Evolutionary conservation across 2,113 vertebrate genomes (phyloP).

Genomic region (Chaetorhynchus papuensis): DNA sequence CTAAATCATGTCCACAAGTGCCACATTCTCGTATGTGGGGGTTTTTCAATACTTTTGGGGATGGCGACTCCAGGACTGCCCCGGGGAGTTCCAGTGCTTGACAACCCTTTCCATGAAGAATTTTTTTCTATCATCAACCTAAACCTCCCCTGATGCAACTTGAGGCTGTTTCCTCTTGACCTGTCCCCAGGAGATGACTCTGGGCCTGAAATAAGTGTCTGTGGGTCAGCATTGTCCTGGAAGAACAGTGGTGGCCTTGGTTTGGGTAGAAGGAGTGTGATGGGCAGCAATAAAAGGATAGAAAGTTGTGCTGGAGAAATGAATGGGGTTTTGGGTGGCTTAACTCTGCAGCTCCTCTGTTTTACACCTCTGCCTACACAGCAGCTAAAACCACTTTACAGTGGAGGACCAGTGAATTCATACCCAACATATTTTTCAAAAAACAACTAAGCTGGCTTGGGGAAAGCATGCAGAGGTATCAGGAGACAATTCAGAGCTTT

Average conservation of each 20-base stretch:
- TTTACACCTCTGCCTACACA: not conserved
- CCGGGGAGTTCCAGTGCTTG: not conserved
- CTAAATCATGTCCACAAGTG: rapidly evolving
- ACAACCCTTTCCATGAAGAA: too few relatives aligned
- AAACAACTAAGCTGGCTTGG: not conserved
- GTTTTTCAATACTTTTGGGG: too few relatives aligned
- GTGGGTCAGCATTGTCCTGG: not conserved
- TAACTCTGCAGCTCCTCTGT: not conserved
- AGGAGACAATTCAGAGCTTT: not conserved
- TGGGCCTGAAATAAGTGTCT: not conserved
- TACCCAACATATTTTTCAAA: not conserved
- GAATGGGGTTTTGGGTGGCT: not conserved
- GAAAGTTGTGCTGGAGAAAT: not conserved
- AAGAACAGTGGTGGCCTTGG: not conserved
- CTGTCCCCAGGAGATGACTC: not conserved
- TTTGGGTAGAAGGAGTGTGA: not conserved
- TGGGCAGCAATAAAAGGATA: not conserved
- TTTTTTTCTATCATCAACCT: not conserved
- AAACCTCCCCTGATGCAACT: not conserved
- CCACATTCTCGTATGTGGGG: not conserved
- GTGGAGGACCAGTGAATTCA: not conserved
- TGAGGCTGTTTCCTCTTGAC: not conserved
- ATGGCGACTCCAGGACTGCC: not conserved
- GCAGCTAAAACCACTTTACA: not conserved
- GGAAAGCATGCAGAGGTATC: not conserved